phyloP scores from a whole-genome alignment of 2,888 invertebrate genomes.

The Mechanitis messenoides region DNA sequence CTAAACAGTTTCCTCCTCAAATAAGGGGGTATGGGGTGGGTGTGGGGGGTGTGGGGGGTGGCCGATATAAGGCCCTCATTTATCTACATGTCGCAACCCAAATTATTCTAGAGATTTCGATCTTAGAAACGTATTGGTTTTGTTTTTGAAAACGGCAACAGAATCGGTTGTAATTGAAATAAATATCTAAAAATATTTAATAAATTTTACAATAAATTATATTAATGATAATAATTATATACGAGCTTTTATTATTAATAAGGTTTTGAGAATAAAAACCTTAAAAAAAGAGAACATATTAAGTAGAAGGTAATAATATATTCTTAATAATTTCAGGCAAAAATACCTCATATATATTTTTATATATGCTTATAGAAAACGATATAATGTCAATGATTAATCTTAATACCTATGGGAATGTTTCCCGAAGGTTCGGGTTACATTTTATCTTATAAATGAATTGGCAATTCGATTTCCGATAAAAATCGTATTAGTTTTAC shows the following conservation, averaged over 20 bases:
- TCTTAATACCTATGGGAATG: constrained; percentile 72
- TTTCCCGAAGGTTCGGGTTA: constrained; percentile 49
- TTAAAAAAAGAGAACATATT: too few relatives aligned
- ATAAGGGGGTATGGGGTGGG: constrained; percentile 19
- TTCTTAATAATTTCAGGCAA: constrained; percentile 36
- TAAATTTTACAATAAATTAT: too few relatives aligned
- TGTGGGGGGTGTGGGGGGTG: constrained; percentile 24
- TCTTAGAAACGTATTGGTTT: constrained; percentile 58
- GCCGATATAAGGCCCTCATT: constrained; percentile 41
- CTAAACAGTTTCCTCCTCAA: constrained; percentile 37
- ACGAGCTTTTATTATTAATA: too few relatives aligned
- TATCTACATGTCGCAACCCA: constrained; percentile 50
- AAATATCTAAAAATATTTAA: too few relatives aligned
- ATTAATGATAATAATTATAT: too few relatives aligned
- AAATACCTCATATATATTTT: too few relatives aligned
- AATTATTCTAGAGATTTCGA: constrained; percentile 58
- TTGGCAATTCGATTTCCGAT: constrained; percentile 50
- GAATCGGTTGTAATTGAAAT: too few relatives aligned
- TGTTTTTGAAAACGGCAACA: constrained; percentile 43
- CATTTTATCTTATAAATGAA: constrained; percentile 58
- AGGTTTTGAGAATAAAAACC: too few relatives aligned
- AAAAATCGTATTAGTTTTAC: constrained; percentile 27
- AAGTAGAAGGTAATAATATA: constrained; percentile 38
- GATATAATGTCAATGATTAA: constrained; percentile 71
- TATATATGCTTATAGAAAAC: constrained; percentile 34